Evolutionary conservation across 2,797 vertebrate species (phyloP).

Genomic region (Epinephelus awoara): DNA sequence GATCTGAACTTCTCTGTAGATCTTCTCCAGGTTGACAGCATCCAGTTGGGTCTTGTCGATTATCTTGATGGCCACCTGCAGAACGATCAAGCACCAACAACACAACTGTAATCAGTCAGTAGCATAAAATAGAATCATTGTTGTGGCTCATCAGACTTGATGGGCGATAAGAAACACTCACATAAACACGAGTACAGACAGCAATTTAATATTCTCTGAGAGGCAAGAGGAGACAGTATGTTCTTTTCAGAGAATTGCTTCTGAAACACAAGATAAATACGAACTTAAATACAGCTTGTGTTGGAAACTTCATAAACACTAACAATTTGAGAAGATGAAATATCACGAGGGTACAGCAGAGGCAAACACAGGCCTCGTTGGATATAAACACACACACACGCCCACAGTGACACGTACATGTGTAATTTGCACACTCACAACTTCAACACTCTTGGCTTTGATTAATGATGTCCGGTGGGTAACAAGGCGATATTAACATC

Average conservation of each 20-base stretch:
- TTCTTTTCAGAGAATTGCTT: conserved; percentile 38
- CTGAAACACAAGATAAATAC: conserved; percentile 41
- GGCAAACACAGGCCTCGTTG: conserved; percentile 41
- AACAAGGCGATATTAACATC: conserved; percentile 62
- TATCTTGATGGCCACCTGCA: conserved; percentile 99
- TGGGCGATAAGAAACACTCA: conserved; percentile 8
- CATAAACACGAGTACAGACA: conserved; percentile 10
- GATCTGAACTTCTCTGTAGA: conserved; percentile 98
- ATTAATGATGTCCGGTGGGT: conserved; percentile 58
- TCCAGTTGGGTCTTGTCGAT: conserved; percentile 99
- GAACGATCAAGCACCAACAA: conserved; percentile 33
- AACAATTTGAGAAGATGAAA: conserved; percentile 47
- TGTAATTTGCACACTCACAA: conserved; percentile 48
- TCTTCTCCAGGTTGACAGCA: conserved; percentile 97
- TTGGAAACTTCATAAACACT: conserved; percentile 41
- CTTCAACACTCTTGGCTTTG: conserved; percentile 58
- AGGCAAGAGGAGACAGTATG: conserved; percentile 20
- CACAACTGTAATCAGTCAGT: conserved; percentile 34
- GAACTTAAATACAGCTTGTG: conserved; percentile 27
- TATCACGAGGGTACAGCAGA: conserved; percentile 32
- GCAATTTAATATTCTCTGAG: conserved; percentile 36
- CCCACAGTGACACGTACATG: conserved; percentile 36
- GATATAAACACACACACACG: conserved; percentile 38
- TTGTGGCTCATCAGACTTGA: conserved; percentile 30
- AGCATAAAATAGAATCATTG: conserved; percentile 12